Percentiles rank a stretch among this genome's conserved stretches.
phyloP scores from a whole-genome alignment of 2,113 vertebrate species.

The Halcyon malimbica region DNA sequence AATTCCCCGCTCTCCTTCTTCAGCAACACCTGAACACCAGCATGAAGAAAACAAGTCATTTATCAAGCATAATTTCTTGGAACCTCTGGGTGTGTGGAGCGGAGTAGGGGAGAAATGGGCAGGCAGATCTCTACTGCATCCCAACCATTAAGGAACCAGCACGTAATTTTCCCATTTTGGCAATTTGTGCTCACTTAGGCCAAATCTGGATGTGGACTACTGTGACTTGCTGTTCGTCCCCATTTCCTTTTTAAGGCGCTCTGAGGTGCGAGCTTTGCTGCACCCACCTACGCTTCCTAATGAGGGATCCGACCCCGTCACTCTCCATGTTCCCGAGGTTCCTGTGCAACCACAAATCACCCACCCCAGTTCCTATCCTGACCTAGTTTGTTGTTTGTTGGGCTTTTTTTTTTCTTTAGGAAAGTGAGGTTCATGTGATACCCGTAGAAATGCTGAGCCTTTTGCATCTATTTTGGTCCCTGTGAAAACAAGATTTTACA shows the following conservation, averaged over 20 bases:
- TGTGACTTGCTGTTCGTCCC: neutral
- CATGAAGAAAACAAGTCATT: slow-evolving; percentile 36
- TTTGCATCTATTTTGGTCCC: neutral
- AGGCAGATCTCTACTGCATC: neutral
- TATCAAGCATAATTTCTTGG: slow-evolving; percentile 33
- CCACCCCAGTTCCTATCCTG: neutral
- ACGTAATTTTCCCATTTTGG: neutral
- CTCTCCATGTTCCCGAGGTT: neutral
- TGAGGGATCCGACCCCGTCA: accelerated
- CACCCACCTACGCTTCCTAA: neutral
- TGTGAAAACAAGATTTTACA: neutral
- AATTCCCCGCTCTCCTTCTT: neutral
- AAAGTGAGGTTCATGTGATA: neutral
- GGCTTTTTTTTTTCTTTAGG: neutral
- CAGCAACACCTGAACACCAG: slow-evolving; percentile 27
- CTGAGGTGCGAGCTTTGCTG: neutral
- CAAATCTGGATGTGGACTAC: neutral
- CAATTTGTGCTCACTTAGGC: neutral
- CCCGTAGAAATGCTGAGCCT: neutral
- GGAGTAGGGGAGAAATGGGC: neutral
- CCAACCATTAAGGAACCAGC: neutral
- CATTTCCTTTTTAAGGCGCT: accelerated
- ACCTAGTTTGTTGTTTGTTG: neutral
- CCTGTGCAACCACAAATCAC: neutral
- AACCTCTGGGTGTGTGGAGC: neutral